Evolutionary conservation across 2,797 vertebrate species (phyloP).

Genomic region (Pseudochirops cupreus): DNA sequence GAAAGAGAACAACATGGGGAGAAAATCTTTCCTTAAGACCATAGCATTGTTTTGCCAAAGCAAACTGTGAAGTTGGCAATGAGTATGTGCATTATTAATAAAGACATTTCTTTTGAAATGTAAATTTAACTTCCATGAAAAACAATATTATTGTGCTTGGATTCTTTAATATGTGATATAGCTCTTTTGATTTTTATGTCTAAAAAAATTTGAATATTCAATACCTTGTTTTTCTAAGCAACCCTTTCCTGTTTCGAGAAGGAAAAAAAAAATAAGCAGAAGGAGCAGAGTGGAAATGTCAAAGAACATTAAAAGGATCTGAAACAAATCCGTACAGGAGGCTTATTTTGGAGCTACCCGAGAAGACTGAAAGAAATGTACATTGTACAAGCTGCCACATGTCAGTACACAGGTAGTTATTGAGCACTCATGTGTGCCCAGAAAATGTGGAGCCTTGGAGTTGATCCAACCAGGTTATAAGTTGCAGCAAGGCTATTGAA

Average conservation of each 20-base stretch:
- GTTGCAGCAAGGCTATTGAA: conserved; percentile 45
- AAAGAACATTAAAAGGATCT: conserved; percentile 64
- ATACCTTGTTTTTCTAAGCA: conserved; percentile 51
- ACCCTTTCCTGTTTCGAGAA: conserved; percentile 25
- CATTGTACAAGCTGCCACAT: conserved; percentile 52
- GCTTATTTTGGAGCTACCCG: neutral
- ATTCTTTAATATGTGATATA: conserved; percentile 5
- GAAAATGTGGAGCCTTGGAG: conserved; percentile 64
- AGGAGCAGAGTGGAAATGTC: conserved; percentile 42
- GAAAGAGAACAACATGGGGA: neutral
- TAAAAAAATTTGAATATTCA: conserved; percentile 65
- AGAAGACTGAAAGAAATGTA: conserved; percentile 21
- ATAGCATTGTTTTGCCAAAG: conserved; percentile 67
- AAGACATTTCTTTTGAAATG: conserved; percentile 76
- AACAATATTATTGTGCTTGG: neutral
- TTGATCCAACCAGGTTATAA: conserved; percentile 41
- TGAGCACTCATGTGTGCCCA: conserved; percentile 34
- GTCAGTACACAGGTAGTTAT: conserved; percentile 52
- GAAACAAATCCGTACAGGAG: conserved; percentile 36
- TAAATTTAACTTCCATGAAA: conserved; percentile 56
- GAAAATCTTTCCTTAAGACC: conserved; percentile 56
- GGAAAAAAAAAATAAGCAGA: conserved; percentile 61
- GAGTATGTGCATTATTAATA: conserved; percentile 76
- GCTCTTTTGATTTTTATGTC: conserved; percentile 58
- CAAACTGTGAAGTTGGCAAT: conserved; percentile 64